Evolutionary conservation across 2,888 invertebrate genomes (phyloP).

Genomic region (Calameuta pallipes): DNA sequence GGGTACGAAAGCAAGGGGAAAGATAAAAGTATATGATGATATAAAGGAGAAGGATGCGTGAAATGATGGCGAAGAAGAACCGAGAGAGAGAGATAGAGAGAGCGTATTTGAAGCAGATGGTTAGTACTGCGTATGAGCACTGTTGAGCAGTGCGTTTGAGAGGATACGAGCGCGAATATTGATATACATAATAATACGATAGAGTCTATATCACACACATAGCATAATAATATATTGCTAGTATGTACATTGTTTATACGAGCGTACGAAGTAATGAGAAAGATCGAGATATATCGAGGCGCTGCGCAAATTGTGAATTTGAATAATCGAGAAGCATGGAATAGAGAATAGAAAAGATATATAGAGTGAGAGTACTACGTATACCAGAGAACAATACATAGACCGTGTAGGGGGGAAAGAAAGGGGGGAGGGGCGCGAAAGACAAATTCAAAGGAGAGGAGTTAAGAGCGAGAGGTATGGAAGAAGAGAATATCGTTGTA

Average conservation of each 20-base stretch:
- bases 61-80: slow-evolving; percentile 12
- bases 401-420: slow-evolving; percentile 4
- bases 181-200: slow-evolving; percentile 62
- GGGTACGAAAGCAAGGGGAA: slow-evolving; percentile 10
- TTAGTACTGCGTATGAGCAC: slow-evolving; percentile 36
- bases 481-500: slow-evolving; percentile 26
- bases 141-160: slow-evolving; percentile 59
- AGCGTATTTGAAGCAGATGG: background rate
- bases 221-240: slow-evolving; percentile 66
- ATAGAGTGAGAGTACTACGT: slow-evolving; percentile 8
- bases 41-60: slow-evolving; percentile 8
- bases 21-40: slow-evolving; percentile 14
- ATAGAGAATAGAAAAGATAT: slow-evolving; percentile 10
- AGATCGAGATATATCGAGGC: background rate
- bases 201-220: slow-evolving; percentile 65
- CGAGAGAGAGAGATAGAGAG: slow-evolving; percentile 11
- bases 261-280: slow-evolving; percentile 29
- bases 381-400: slow-evolving; percentile 10
- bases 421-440: background rate
- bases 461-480: slow-evolving; percentile 13
- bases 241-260: slow-evolving; percentile 64
- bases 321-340: background rate
- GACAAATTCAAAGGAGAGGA: slow-evolving; percentile 4
- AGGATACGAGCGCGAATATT: slow-evolving; percentile 52
- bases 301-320: background rate